Evolutionary conservation across 2,888 invertebrate genomes (phyloP), one percentile per base, ranked within the genome.

Genomic region (Drosophila aldrichi): DNA sequence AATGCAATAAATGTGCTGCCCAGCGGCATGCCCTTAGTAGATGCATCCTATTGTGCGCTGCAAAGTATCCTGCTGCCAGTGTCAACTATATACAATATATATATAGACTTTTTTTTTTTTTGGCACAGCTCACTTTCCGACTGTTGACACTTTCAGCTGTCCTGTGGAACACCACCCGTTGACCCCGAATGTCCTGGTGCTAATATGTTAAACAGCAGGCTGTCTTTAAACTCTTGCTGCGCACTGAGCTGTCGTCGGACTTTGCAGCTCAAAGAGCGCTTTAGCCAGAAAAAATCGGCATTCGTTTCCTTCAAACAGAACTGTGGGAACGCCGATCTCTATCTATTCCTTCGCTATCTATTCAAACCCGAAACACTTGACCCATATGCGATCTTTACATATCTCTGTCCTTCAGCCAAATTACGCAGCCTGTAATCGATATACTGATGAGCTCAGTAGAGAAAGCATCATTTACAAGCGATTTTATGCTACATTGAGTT

Each of bases 151-250:
- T 81, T 89, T 81, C 88, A 85, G 89, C 85, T 85, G 85, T 72
- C 65, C 75, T 62, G 61, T 18, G 46, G 54, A 34, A 48, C 68
- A 70, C 70, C 73, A 20, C 78, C 81, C 68, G 73, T 62, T 66
- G 83, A 9, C 66, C 54, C 25, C 54, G 55, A 48, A 74, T 67
- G 70, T 84, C 75, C 88, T 75, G 76, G 84, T 85, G 85, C 90
- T 85, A 90, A 90, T 86, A 90, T 87, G 90, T 71, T 90, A 73
- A 86, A 41, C 85, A 85, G 90, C 90, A 87, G 89, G 85, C 70
- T 68, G 59, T 48, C 81, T 55, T 10, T 9, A 43, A 56, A 63
- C 41, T 12, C 61, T 61, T 14, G 64, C 74, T 63, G 62, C 41
- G 63, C 40, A 64, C 56, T 64, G 61, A 57, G 68, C 77, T 83